Base-by-base conservation (phyloP, 2,888 invertebrate species). In the Caenorhabditis sp. region DNA sequence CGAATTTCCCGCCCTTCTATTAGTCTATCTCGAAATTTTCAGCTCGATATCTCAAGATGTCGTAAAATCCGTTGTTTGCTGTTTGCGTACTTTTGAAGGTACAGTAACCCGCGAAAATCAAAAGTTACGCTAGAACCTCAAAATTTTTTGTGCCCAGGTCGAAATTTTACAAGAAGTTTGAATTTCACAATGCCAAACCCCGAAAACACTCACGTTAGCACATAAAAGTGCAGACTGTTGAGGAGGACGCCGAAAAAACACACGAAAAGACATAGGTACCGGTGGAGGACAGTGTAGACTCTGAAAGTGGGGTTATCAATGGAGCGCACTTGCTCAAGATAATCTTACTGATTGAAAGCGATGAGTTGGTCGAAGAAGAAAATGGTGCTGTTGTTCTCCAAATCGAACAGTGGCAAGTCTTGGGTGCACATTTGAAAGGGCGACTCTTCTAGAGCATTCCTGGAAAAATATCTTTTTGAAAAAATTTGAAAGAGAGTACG, bases 191-290 rank as follows among this genome's bases (percentile, higher is more conserved):
- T 47, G 1, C 5, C 5, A 44, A 44, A 0, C 16, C 44, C 5
- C 0, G 19, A 5, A 63, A 44, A 47, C 14, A 66, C 82, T 73
- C 35, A 87, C 87, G 85, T 87, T 47, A 90, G 80, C 28, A 90
- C 89, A 80, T 86, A 86, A 41, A 88, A 88, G 73, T 90, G 90
- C 7, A 89, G 76, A 26, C 73, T 74, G 70, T 90, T 90, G 56
- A 88, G 84, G 19, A 86, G 64, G 14, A 89, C 82, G 16, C 90
- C 90, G 35, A 85, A 51, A 6, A 86, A 82, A 58, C 90, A 90
- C 38, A 90, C 82, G 26, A 86, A 26, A 4, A 89, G 68, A 61
- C 87, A 87, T 74, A 88, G 73, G 54, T 86, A 88, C 8, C 88
- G 80, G 66, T 90, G 90, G 47, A 86, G 56, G 6, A 44, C 47